phyloP scores from a whole-genome alignment of 35 echinoderm and acorn worm species.

The Patiria miniata region DNA sequence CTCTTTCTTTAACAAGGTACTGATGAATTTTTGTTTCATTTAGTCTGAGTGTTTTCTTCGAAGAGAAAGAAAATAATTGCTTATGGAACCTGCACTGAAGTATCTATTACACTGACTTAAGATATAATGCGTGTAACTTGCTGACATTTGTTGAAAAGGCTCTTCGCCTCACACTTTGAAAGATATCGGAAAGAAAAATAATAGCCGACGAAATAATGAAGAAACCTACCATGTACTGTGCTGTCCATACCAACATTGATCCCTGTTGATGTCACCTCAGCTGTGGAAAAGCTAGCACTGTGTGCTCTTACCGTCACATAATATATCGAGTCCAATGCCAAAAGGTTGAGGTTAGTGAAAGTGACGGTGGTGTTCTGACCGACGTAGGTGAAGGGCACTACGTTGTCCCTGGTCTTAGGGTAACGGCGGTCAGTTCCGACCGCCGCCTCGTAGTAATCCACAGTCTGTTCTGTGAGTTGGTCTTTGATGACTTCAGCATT shows the following conservation, averaged over 20 bases:
- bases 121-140: no score
- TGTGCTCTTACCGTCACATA: constrained; percentile 47
- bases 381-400: constrained; percentile 44
- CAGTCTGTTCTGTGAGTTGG: background rate
- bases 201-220: no score
- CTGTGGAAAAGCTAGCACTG: constrained; percentile 5
- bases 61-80: no score
- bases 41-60: no score
- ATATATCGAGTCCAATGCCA: background rate
- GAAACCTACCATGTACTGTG: constrained; percentile 11
- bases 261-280: constrained; percentile 53
- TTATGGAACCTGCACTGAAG: no score
- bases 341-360: constrained; percentile 30
- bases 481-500: constrained; percentile 7
- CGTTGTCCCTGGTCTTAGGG: constrained; percentile 46
- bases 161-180: no score
- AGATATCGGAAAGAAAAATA: no score
- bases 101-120: no score
- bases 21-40: no score
- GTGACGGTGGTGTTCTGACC: constrained; percentile 28
- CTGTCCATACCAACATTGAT: constrained; percentile 29
- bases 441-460: constrained; percentile 55
- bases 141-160: no score
- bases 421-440: constrained; percentile 44
- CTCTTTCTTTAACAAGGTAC: no score